Base-by-base conservation (phyloP, 2,888 invertebrate species). In the Campaea margaritaria region DNA sequence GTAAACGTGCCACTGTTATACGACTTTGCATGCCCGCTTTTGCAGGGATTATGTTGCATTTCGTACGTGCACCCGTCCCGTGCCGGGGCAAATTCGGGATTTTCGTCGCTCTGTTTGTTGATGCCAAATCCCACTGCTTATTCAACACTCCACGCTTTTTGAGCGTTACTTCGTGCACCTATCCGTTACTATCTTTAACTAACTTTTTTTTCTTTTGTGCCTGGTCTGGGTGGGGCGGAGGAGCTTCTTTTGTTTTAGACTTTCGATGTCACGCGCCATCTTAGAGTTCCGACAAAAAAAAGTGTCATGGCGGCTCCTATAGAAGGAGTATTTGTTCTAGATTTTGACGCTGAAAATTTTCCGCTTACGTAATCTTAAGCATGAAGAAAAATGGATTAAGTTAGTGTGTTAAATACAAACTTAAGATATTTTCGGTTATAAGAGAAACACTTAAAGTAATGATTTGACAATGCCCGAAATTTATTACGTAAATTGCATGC, bases 181-280 rank as follows among this genome's bases (percentile, higher is more conserved):
- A 64, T 59, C 65, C 64, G 53, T 59, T 62, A 61, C 60, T 55
- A 42, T 50, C 56, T 67, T 69, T 53, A 56, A 42, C 56, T 21
- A 0, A 9, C 13, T 66, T 60, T 67, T 69, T 70, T 73, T 75
- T 70, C 64, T 68, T 74, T 73, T 70, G 71, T 65, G 66, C 58
- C 59, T 53, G 54, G 61, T 67, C 67, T 82, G 89, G 91, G 91
- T 83, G 91, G 86, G 91, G 89, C 83, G 71, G 86, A 85, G 80
- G 73, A 62, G 72, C 72, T 89, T 87, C 91, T 91, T 91, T 91
- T 91, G 91, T 91, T 90, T 92, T 90, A 91, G 79, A 76, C 77
- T 81, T 81, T 76, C 78, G 75, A 69, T 72, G 74, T 76, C 81
- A 83, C 78, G 81, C 91, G 91, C 91, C 91, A 91, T 92, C 91